Percentiles rank a stretch among this genome's conserved stretches.
Conservation (phyloP, 2,797 vertebrate genomes). For the Pseudotriccus pelzelni region DNA sequence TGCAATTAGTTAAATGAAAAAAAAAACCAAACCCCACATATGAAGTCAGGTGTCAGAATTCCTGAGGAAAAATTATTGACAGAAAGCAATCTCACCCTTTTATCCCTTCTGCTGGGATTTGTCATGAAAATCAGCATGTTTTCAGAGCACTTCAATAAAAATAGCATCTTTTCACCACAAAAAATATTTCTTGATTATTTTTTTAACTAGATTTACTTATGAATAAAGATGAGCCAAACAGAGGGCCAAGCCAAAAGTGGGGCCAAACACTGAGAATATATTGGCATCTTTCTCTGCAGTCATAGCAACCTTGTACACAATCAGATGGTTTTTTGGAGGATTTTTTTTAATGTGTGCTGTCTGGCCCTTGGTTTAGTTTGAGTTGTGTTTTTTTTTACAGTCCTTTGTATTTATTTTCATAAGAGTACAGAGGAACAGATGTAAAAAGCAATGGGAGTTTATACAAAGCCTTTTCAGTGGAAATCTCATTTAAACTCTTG, state of each 20-base stretch:
- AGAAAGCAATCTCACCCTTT: neutral
- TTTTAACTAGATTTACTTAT: conserved; percentile 15
- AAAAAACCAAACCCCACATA: neutral
- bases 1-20: neutral
- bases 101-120: neutral
- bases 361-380: conserved; percentile 23
- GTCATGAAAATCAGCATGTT: neutral
- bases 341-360: neutral
- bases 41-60: neutral
- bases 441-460: neutral
- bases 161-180: conserved; percentile 2
- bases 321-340: neutral
- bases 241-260: conserved; percentile 8
- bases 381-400: conserved; percentile 2
- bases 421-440: conserved; percentile 9
- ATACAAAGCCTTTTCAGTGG: neutral
- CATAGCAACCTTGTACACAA: conserved; percentile 10
- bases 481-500: neutral
- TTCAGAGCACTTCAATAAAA: conserved; percentile 9
- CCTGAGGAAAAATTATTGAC: neutral
- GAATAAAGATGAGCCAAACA: conserved; percentile 49
- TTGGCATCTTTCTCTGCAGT: neutral
- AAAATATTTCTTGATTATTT: neutral
- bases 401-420: conserved; percentile 35
- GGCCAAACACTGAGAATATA: conserved; percentile 19